A percentile compares a stretch with the other conserved stretches of the same genome.
phyloP scores from a whole-genome alignment of 2,888 invertebrate species.

The Yponomeuta evonymella region DNA sequence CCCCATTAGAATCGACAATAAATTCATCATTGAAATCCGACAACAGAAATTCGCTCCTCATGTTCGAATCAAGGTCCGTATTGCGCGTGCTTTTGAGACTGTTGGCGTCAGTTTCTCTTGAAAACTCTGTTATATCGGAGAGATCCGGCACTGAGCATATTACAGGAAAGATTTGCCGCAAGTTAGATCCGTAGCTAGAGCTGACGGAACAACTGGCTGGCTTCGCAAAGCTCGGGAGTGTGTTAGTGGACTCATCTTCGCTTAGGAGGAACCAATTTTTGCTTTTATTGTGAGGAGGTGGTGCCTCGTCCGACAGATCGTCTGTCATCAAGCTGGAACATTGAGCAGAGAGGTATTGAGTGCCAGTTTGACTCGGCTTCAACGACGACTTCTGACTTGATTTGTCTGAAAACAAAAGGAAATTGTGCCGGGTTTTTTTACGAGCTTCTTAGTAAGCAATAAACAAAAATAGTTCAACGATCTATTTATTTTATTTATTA shows the following conservation, averaged over 20 bases:
- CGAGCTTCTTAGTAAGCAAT: too few species aligned
- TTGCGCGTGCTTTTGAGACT: background rate
- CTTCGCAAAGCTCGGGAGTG: background rate
- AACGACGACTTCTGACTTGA: background rate
- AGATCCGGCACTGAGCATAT: conserved; percentile 57
- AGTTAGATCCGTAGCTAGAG: conserved; percentile 35
- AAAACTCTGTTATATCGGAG: conserved; percentile 60
- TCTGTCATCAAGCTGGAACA: conserved; percentile 53
- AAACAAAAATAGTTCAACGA: too few species aligned
- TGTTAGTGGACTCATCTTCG: conserved; percentile 50
- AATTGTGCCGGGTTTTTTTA: background rate
- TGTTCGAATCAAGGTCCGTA: conserved; percentile 3
- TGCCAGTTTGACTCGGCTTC: background rate
- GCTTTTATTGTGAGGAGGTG: conserved; percentile 18
- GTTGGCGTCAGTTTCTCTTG: conserved; percentile 36
- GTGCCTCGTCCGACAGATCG: conserved; percentile 46
- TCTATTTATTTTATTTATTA: too few species aligned
- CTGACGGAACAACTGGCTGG: background rate
- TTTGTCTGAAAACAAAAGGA: background rate
- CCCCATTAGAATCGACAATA: background rate
- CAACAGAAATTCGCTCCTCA: background rate
- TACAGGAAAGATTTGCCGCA: conserved; percentile 54
- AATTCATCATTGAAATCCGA: background rate
- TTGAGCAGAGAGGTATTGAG: background rate
- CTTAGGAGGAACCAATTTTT: conserved; percentile 56